Conservation (phyloP, 2,888 invertebrate genomes). For the Lasioglossum villosulum region DNA sequence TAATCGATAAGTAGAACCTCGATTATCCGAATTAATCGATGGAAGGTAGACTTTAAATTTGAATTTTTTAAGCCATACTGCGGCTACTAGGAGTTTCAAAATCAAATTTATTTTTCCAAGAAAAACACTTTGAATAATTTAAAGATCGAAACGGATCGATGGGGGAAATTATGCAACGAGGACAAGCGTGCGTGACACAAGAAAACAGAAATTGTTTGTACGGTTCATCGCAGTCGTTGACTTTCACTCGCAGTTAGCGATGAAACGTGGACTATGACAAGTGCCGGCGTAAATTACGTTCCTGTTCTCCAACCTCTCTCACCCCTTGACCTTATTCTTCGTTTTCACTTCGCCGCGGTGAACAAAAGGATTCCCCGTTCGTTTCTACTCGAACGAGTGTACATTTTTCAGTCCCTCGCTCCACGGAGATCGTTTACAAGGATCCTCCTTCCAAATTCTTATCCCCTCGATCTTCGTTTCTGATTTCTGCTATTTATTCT, state of each 20-base stretch:
- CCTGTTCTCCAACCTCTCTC: conserved; percentile 22
- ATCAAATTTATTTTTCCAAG: neutral
- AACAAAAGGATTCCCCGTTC: conserved; percentile 28
- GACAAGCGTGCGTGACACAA: neutral
- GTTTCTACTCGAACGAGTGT: neutral
- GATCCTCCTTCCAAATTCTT: neutral
- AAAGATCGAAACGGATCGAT: neutral
- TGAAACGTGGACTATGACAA: conserved; percentile 19
- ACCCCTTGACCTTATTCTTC: conserved; percentile 45
- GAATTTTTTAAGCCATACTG: too few species aligned
- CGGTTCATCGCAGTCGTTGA: conserved; percentile 27
- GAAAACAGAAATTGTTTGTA: conserved; percentile 14
- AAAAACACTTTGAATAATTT: neutral
- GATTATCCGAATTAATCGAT: neutral
- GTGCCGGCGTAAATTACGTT: conserved; percentile 46
- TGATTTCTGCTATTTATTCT: neutral
- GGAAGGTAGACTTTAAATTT: neutral
- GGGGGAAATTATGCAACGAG: neutral
- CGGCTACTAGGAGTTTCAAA: neutral
- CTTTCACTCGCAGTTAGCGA: conserved; percentile 49
- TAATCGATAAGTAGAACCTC: neutral
- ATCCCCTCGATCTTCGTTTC: neutral
- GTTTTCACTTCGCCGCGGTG: conserved; percentile 22
- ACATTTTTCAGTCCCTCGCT: conserved; percentile 14
- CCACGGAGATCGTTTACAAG: neutral